phyloP scores from a whole-genome alignment of 2,888 invertebrate genomes.

The Microplitis manilae region DNA sequence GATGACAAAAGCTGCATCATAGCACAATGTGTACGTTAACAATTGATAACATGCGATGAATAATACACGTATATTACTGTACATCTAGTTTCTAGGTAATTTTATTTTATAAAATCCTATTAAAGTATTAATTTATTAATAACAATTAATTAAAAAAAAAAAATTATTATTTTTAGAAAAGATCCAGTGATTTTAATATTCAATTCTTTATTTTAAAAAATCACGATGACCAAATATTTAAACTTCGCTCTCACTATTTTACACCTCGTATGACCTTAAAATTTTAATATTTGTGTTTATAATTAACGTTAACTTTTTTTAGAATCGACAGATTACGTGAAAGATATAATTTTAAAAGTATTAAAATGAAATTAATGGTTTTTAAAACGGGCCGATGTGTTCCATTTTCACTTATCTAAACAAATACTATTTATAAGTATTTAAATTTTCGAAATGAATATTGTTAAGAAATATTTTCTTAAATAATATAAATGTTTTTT shows the following conservation, averaged over 20 bases:
- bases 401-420: conserved; percentile 35
- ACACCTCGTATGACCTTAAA: conserved; percentile 30
- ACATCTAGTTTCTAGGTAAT: neutral
- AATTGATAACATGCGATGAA: neutral
- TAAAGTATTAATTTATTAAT: neutral
- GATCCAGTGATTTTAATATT: neutral
- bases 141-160: neutral
- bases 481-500: neutral
- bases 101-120: neutral
- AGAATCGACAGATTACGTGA: neutral
- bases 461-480: neutral
- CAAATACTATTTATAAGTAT: conserved; percentile 49
- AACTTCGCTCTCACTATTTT: conserved; percentile 45
- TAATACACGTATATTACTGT: neutral
- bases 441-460: conserved; percentile 42
- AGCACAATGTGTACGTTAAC: neutral
- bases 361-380: neutral
- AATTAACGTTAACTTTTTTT: neutral
- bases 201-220: neutral
- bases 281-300: conserved; percentile 15
- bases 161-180: neutral
- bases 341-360: neutral
- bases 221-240: conserved; percentile 50
- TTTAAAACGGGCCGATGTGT: neutral
- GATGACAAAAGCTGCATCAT: neutral